These are phyloP conservation scores for Coelogynopora nodosa DNA, from an alignment of 2,888 invertebrate genomes.

Conservation along the genomic window DNA sequence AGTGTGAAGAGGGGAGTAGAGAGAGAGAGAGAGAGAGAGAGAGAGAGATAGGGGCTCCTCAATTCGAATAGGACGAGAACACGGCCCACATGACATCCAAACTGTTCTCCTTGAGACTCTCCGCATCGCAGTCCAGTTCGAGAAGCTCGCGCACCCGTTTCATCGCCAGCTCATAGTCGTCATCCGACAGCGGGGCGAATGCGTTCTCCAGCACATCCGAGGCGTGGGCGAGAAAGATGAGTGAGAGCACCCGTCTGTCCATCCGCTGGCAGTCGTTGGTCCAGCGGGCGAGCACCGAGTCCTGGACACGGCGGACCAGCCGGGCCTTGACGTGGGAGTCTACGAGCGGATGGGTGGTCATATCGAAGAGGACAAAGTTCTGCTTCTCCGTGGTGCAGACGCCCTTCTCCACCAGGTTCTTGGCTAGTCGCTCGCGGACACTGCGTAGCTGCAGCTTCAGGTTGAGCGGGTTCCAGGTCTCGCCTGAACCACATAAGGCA, in stretches of 20 bases:
- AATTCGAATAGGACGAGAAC: slow-evolving; percentile 64
- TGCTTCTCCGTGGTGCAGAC: slow-evolving; percentile 98
- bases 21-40: too few relatives aligned
- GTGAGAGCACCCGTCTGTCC: slow-evolving; percentile 85
- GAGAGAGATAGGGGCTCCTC: too few relatives aligned
- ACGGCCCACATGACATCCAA: slow-evolving; percentile 95
- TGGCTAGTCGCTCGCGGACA: slow-evolving; percentile 94
- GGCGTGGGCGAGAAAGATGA: slow-evolving; percentile 91
- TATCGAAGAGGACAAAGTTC: slow-evolving; percentile 97
- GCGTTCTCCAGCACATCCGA: slow-evolving; percentile 99
- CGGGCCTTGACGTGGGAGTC: slow-evolving; percentile 90
- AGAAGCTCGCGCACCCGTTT: slow-evolving; percentile 88
- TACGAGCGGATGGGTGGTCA: slow-evolving; percentile 98
- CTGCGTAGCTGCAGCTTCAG: slow-evolving; percentile 94
- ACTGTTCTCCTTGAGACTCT: slow-evolving; percentile 73
- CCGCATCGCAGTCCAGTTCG: slow-evolving; percentile 87
- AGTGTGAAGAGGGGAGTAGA: too few relatives aligned
- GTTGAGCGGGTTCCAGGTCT: slow-evolving; percentile 99
- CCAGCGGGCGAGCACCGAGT: slow-evolving; percentile 89
- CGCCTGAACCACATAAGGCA: slow-evolving; percentile 68
- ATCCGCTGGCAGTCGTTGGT: slow-evolving; percentile 92
- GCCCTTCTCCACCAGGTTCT: slow-evolving; percentile 98
- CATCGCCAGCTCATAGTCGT: slow-evolving; percentile 96
- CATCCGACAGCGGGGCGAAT: slow-evolving; percentile 87
- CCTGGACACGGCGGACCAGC: slow-evolving; percentile 89